These are phyloP conservation scores for Coptotermes formosanus DNA, from an alignment of 1,140 invertebrate species.

Conservation along the genomic window DNA sequence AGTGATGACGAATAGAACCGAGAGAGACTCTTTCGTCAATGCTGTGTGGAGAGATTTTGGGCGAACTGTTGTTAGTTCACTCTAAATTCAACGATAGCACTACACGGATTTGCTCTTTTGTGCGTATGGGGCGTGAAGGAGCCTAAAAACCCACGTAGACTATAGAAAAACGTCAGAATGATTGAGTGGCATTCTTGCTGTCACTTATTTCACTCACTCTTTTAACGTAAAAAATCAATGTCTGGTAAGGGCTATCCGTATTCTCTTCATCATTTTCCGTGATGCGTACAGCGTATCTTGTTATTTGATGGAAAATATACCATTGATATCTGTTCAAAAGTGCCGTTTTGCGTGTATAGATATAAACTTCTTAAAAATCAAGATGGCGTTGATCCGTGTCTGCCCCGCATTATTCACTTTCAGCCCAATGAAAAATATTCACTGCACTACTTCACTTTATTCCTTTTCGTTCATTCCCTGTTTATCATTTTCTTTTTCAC, in stretches of 20 bases:
- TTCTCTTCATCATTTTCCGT: neutral
- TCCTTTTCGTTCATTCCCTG: neutral
- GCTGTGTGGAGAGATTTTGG: neutral
- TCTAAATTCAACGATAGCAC: neutral
- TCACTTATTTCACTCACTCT: neutral
- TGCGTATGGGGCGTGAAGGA: constrained; percentile 12
- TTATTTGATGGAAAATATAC: no score
- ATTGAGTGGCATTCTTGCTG: neutral
- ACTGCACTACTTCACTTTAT: no score
- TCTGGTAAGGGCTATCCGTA: neutral
- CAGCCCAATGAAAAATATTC: no score
- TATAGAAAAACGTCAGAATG: neutral
- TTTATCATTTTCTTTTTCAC: no score
- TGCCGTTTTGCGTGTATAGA: no score
- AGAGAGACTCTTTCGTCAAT: neutral
- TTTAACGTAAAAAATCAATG: neutral
- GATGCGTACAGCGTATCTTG: no score
- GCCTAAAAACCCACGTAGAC: neutral
- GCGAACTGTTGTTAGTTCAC: neutral
- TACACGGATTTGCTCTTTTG: constrained; percentile 4
- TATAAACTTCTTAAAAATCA: no score
- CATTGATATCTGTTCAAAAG: no score
- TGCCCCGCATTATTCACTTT: no score
- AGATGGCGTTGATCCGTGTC: no score
- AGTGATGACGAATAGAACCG: neutral